Evolutionary conservation across 1,140 invertebrate species (phyloP), one percentile per base, ranked within the genome.

Genomic region (Megalopta genalis): DNA sequence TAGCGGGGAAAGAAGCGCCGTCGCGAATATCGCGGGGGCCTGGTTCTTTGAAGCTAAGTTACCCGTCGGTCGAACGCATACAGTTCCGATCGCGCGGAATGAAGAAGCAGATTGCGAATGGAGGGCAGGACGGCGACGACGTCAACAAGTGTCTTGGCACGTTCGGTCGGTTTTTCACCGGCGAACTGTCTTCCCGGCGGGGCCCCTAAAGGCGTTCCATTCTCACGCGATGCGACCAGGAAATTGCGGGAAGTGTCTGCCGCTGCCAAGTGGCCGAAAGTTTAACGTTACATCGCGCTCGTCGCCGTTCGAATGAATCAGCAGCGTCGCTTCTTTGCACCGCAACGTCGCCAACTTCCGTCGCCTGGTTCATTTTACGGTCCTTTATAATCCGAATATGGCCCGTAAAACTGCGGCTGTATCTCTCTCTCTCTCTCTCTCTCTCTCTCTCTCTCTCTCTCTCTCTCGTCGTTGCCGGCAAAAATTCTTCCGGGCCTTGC

Each of bases 101-200:
- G 32, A 39, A 69, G 75, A 71, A 67, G 54, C 71, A 46, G 64
- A 72, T 64, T 21, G 32, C 10, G 32, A 73, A 21, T 32, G 54
- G 14, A 65, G 67, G 63, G 18, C 12, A 39, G 21, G 64, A 18
- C n/a, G 49, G 14, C 23, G 39, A 49, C 69, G 32, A 32, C 39
- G 85, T 78, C 87, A 88, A 89, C 88, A 88, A 89, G 86, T 87
- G 85, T 88, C 78, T 84, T 81, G 83, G 80, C 86, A 85, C 77
- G 49, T 79, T 63, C 37, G 60, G 68, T 66, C 66, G 71, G 14
- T 86, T 84, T 79, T 73, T 79, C 60, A 66, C 16, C 42, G 27
- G 62, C 59, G 57, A 49, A 63, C 16, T 67, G 81, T 49, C 75
- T 62, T 79, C 49, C 54, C 80, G 62, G 39, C 75, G 65, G 39